Base-by-base conservation (phyloP, 1,140 invertebrate genomes). In the Drosophila subpulchrella region DNA sequence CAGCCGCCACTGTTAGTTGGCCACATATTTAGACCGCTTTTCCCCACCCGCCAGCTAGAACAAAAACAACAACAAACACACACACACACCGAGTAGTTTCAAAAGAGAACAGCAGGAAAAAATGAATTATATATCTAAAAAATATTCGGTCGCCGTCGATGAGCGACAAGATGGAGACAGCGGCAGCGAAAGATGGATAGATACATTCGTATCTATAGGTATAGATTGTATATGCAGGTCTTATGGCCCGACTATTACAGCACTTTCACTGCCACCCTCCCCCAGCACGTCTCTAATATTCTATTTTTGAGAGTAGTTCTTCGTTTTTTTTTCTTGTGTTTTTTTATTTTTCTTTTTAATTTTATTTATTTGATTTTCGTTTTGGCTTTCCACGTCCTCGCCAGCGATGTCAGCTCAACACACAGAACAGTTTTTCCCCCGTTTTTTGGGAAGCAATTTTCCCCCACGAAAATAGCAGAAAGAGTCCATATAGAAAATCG, bases 261-360 rank as follows among this genome's bases (percentile, higher is more conserved):
- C 51, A 77, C 76, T 86, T 88, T 79, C 79, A 83, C 70, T 83
- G 78, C 75, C 68, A 60, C 67, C 7, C 32, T 27, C 62, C 63
- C 48, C 48, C 55, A 59, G 56, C 75, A 78, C 83, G 82, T 83
- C 76, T 89, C 79, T 78, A 88, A 88, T 88, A 83, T 88, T 86
- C 83, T 86, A 86, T 86, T 86, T 86, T 79, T 86, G 82, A 86
- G 83, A 57, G 34, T 71, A 58, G 67, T 71, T 67, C 15, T 44
- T 66, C 32, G 42, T 24, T 46, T 20, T 39, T 38, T 12, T 30
- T 72, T 20, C 20, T 2, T 84, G 42, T 47, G 11, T 24, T 20
- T 13, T 13, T 39, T 15, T 20, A 63, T 84, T 42, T 47, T 13
- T 58, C 63, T 51, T 39, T 55, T 46, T 72, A 46, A 17, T 41